phyloP scores from a whole-genome alignment of 2,113 vertebrate species.

The Orycteropus afer region DNA sequence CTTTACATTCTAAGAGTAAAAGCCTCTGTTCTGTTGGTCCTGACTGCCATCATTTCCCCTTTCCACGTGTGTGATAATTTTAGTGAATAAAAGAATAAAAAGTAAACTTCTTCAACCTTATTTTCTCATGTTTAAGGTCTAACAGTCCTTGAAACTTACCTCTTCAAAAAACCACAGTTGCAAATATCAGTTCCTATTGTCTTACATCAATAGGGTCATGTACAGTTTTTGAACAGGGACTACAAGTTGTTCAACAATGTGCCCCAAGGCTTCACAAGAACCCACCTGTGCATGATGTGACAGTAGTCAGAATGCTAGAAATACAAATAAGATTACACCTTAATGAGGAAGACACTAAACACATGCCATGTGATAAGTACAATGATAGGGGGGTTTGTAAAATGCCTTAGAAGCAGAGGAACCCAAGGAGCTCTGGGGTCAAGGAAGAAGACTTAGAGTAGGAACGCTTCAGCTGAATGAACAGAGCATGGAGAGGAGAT shows the following conservation, averaged over 20 bases:
- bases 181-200: background rate
- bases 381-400: background rate
- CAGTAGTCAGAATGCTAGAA: background rate
- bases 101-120: background rate
- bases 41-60: background rate
- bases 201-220: background rate
- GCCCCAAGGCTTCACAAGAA: background rate
- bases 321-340: background rate
- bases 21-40: background rate
- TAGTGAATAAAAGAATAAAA: constrained; percentile 14
- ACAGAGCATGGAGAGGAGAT: background rate
- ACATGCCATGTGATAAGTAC: background rate
- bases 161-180: constrained; percentile 10
- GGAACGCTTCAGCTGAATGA: background rate
- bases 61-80: background rate
- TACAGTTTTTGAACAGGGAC: background rate
- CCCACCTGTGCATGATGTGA: background rate
- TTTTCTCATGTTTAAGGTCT: background rate
- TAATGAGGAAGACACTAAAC: background rate
- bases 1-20: background rate
- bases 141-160: background rate
- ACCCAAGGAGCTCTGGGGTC: background rate
- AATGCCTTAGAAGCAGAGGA: background rate
- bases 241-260: background rate
- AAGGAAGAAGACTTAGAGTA: background rate